Conservation (phyloP, 23 tunicate species). For the Trididemnum nubilum region DNA sequence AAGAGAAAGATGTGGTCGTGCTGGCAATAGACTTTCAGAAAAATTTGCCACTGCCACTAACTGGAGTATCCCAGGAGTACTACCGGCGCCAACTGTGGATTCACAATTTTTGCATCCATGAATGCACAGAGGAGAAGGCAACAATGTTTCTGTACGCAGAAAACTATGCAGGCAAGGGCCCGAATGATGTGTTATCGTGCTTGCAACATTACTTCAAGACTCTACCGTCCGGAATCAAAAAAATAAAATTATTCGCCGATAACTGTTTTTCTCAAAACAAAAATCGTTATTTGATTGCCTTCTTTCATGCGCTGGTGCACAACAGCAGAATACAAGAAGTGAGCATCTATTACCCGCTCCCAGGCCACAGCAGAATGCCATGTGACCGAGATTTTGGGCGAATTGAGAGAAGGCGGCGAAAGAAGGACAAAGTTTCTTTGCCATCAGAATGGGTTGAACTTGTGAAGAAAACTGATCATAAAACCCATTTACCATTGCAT, state of each 20-base stretch:
- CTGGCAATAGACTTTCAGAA: slow-evolving; percentile 4
- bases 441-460: slow-evolving; percentile 21
- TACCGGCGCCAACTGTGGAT: slow-evolving; percentile 12
- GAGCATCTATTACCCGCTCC: not conserved
- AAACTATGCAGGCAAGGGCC: slow-evolving; percentile 15
- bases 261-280: slow-evolving; percentile 26
- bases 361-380: slow-evolving; percentile 18
- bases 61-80: slow-evolving; percentile 21
- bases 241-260: slow-evolving; percentile 3
- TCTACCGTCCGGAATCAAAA: not conserved
- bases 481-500: not conserved
- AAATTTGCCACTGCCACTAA: slow-evolving; percentile 10
- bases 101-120: slow-evolving; percentile 30
- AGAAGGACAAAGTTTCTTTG: not conserved
- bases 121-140: not conserved
- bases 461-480: slow-evolving; percentile 1
- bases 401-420: not conserved
- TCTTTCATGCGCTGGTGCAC: not conserved
- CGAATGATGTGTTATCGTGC: slow-evolving; percentile 10
- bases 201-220: not conserved
- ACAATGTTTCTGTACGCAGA: slow-evolving; percentile 19
- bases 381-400: slow-evolving; percentile 21
- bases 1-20: not conserved
- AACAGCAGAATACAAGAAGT: not conserved
- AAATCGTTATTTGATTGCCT: not conserved